phyloP scores from a whole-genome alignment of 2,888 invertebrate genomes.

The Zele albiditarsus region DNA sequence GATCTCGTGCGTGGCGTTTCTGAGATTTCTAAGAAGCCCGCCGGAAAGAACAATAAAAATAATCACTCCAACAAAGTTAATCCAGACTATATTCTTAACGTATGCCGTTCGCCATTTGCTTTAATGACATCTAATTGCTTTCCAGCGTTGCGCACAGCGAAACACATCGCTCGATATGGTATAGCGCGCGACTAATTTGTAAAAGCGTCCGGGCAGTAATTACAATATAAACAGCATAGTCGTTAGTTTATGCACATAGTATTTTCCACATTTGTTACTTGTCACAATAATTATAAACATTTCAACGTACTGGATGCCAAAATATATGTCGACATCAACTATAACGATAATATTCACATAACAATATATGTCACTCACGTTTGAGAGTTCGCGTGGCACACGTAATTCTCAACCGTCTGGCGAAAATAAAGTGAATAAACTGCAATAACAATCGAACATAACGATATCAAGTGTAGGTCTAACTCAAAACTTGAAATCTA shows the following conservation, averaged over 20 bases:
- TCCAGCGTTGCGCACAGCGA: conserved; percentile 65
- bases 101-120: conserved; percentile 47
- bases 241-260: conserved; percentile 21
- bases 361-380: conserved; percentile 9
- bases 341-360: background rate
- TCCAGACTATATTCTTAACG: conserved; percentile 59
- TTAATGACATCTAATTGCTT: conserved; percentile 72
- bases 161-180: conserved; percentile 60
- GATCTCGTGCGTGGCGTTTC: conserved; percentile 63
- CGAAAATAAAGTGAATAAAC: conserved; percentile 18
- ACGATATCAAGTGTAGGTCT: conserved; percentile 25
- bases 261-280: conserved; percentile 31
- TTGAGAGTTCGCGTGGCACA: conserved; percentile 35
- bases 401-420: conserved; percentile 33
- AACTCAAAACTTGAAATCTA: no score
- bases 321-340: background rate
- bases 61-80: conserved; percentile 70
- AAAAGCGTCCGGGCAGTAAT: conserved; percentile 34
- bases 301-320: background rate
- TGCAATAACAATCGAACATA: conserved; percentile 31
- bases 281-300: background rate
- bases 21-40: conserved; percentile 70
- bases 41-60: conserved; percentile 73
- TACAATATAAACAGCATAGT: conserved; percentile 26
- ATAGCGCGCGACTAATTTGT: conserved; percentile 37